These are phyloP conservation scores for Meteorus sp. DNA, from an alignment of 1,140 invertebrate species.

Conservation along the genomic window DNA sequence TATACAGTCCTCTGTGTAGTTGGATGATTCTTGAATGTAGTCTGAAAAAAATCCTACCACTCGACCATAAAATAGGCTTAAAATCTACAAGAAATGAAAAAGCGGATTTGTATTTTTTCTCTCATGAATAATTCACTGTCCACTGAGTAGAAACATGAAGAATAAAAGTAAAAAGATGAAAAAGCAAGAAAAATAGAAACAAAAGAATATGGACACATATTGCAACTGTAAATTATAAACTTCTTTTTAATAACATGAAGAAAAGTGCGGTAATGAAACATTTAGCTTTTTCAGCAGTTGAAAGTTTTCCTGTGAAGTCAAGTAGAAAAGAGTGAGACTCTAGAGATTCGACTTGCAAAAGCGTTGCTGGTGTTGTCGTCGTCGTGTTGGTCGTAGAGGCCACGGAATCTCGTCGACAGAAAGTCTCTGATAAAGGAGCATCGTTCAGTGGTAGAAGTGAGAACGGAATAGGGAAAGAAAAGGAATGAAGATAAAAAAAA, in stretches of 20 bases:
- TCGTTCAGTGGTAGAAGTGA: background rate
- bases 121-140: no score
- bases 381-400: constrained; percentile 9
- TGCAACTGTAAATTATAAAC: constrained; percentile 11
- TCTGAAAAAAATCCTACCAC: no score
- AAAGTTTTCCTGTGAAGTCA: constrained; percentile 6
- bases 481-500: constrained; percentile 6
- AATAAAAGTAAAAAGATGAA: background rate
- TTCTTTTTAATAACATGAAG: constrained; percentile 11
- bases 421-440: constrained; percentile 12
- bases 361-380: constrained; percentile 8
- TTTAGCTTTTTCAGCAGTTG: constrained; percentile 10
- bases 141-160: no score
- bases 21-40: no score
- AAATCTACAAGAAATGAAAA: no score
- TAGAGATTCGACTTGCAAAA: constrained; percentile 21
- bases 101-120: no score
- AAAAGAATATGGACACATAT: background rate
- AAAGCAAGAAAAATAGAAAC: background rate
- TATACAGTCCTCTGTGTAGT: no score
- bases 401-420: constrained; percentile 6
- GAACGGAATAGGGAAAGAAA: background rate
- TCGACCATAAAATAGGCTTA: no score
- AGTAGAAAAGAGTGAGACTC: constrained; percentile 9
- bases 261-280: constrained; percentile 13